A percentile compares a stretch with the other conserved stretches of the same genome.
Conservation (phyloP, 2,888 invertebrate species). For the Dryococelus australis region DNA sequence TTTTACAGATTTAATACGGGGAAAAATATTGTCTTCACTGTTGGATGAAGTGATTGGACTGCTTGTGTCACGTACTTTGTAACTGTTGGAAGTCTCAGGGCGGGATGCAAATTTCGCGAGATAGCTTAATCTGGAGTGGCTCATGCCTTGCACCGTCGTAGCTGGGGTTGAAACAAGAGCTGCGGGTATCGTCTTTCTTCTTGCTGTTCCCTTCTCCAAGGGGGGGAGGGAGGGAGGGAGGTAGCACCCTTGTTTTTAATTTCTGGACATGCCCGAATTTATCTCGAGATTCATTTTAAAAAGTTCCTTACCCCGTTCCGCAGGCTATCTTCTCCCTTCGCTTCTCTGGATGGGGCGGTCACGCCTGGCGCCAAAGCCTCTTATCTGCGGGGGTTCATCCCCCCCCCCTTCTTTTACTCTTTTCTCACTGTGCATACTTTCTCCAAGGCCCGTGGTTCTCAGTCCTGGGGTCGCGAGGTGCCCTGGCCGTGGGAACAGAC, state of each 20-base stretch:
- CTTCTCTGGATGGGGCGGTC: not conserved
- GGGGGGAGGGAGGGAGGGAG: too few relatives aligned
- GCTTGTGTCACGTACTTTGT: too few relatives aligned
- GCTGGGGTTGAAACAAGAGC: not conserved
- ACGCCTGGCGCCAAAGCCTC: not conserved
- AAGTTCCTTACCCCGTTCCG: not conserved
- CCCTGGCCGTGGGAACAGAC: not conserved
- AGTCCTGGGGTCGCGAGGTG: not conserved
- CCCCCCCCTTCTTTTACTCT: not conserved
- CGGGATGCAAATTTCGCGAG: too few relatives aligned
- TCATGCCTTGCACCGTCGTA: too few relatives aligned
- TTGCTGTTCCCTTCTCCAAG: too few relatives aligned
- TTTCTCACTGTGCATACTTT: not conserved
- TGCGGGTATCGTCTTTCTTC: not conserved
- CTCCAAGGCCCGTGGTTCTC: not conserved
- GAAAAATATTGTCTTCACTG: too few relatives aligned
- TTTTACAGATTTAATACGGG: too few relatives aligned
- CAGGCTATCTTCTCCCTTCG: too few relatives aligned
- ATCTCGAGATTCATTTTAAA: slow-evolving; percentile 20
- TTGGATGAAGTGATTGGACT: too few relatives aligned
- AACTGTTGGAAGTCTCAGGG: too few relatives aligned
- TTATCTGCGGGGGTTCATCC: not conserved
- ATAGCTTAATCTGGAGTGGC: too few relatives aligned
- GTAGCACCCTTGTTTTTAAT: slow-evolving; percentile 12
- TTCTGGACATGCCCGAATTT: slow-evolving; percentile 20